A percentile compares a stretch with the other conserved stretches of the same genome.
Conservation (phyloP, 2,797 vertebrate genomes). For the Otus scops region DNA sequence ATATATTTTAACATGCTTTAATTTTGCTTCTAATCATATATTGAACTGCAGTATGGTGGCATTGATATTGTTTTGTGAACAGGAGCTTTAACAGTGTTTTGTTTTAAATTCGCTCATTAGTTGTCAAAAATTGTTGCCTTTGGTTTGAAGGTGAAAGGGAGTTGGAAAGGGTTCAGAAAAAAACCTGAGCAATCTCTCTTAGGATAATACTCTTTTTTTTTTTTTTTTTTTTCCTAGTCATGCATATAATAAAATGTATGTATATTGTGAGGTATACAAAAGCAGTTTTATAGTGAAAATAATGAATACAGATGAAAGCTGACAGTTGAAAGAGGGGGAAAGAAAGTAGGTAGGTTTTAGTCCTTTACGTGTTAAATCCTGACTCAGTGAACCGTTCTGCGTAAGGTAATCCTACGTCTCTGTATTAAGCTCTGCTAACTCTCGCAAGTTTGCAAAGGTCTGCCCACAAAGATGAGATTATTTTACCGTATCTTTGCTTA, state of each 20-base stretch:
- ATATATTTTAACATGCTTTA: background rate
- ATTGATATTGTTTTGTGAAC: background rate
- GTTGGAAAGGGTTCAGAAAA: background rate
- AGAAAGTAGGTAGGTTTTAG: background rate
- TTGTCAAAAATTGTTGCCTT: background rate
- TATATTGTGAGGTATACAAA: background rate
- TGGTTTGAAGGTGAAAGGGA: background rate
- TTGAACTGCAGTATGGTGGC: background rate
- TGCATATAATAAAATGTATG: background rate
- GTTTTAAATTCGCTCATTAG: background rate
- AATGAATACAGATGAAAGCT: background rate
- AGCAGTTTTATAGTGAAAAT: constrained; percentile 2
- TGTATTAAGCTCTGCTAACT: background rate
- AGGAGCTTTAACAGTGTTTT: background rate
- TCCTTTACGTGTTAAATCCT: background rate
- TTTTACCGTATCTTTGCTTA: background rate
- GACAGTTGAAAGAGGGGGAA: background rate
- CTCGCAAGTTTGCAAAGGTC: background rate
- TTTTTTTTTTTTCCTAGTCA: background rate
- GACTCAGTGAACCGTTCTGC: background rate
- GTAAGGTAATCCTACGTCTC: background rate
- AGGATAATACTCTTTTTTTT: background rate
- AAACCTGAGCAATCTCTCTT: background rate
- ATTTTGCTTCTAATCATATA: background rate
- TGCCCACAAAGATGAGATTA: background rate